A percentile compares a stretch with the other conserved stretches of the same genome.
phyloP scores from a whole-genome alignment of 2,797 vertebrate species.

The Podarcis siculus region DNA sequence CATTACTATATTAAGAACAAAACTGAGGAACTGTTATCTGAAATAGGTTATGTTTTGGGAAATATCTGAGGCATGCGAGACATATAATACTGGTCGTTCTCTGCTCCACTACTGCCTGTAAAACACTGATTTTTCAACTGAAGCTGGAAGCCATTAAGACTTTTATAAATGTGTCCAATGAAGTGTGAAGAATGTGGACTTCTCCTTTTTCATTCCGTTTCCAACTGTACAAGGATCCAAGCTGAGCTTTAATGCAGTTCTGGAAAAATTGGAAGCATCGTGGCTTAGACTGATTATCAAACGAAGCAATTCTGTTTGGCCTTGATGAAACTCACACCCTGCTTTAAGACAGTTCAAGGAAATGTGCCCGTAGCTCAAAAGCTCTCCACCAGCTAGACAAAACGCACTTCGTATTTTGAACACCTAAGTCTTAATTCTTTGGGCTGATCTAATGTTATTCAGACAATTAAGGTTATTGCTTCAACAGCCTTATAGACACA shows the following conservation, averaged over 20 bases:
- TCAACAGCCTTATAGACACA: neutral
- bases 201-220: neutral
- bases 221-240: neutral
- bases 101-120: neutral
- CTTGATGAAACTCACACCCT: neutral
- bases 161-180: neutral
- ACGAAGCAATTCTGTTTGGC: neutral
- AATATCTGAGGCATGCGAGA: neutral
- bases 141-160: neutral
- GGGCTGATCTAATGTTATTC: too few relatives aligned
- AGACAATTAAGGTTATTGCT: neutral
- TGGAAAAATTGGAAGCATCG: neutral
- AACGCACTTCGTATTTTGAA: neutral
- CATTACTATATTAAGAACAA: neutral
- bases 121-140: neutral
- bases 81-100: neutral
- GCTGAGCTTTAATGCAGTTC: neutral
- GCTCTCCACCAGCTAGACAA: neutral
- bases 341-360: neutral
- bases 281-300: neutral
- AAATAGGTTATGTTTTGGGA: neutral
- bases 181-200: neutral
- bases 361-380: neutral
- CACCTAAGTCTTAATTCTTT: neutral
- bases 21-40: neutral